phyloP scores from a whole-genome alignment of 2,797 vertebrate genomes.

The Phoebastria nigripes region DNA sequence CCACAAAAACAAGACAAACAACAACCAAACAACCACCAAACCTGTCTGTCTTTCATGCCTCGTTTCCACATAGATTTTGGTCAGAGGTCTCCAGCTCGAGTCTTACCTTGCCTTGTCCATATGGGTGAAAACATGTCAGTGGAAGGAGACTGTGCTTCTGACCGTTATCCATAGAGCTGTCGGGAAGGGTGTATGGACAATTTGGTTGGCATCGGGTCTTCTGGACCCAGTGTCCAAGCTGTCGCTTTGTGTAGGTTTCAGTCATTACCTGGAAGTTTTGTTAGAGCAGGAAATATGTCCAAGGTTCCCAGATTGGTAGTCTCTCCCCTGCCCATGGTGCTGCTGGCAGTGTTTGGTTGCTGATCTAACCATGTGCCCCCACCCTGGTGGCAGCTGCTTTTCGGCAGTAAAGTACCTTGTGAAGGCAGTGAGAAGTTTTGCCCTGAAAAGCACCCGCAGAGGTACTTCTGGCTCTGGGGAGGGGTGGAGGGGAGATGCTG shows the following conservation, averaged over 20 bases:
- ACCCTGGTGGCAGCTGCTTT: not conserved
- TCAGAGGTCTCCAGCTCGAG: not conserved
- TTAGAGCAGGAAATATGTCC: not conserved
- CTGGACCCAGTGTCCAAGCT: not conserved
- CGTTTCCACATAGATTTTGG: not conserved
- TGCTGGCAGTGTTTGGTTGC: not conserved
- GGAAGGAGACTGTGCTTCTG: not conserved
- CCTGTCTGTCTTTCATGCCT: not conserved
- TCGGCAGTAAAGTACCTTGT: not conserved
- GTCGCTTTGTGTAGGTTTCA: not conserved
- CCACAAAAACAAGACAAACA: not conserved
- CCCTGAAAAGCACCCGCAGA: not conserved
- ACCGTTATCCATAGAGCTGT: accelerated
- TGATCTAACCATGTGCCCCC: not conserved
- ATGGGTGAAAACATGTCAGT: not conserved
- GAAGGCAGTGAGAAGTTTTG: not conserved
- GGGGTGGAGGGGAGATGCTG: not conserved
- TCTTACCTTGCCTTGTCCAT: not conserved
- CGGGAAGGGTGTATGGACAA: not conserved
- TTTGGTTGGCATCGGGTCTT: not conserved
- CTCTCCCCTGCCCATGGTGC: accelerated
- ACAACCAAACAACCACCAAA: not conserved
- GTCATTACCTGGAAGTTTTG: not conserved
- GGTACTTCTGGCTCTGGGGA: not conserved
- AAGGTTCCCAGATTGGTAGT: too few species aligned